phyloP scores from a whole-genome alignment of 1,140 invertebrate species.

The Apis florea region DNA sequence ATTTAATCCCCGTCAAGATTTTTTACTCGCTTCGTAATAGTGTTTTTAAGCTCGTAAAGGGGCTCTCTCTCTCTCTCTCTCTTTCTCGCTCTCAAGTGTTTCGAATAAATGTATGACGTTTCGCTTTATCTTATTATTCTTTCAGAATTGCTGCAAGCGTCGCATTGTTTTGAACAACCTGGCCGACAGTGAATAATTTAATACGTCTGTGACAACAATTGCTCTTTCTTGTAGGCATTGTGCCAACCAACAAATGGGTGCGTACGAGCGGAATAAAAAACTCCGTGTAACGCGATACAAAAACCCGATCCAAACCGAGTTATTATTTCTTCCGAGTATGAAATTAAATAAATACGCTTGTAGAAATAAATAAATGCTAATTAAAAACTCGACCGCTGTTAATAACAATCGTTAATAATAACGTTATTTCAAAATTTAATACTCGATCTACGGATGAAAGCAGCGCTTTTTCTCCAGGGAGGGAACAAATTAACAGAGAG shows the following conservation, averaged over 20 bases:
- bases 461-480: no score
- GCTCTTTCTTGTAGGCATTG: not conserved
- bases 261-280: not conserved
- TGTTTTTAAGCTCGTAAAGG: not conserved
- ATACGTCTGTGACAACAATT: not conserved
- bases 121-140: not conserved
- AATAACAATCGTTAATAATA: no score
- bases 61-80: no score
- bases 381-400: no score
- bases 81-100: not conserved
- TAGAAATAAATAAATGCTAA: no score
- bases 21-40: not conserved
- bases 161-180: not conserved
- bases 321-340: no score
- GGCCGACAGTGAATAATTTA: not conserved
- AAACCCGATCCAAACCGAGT: not conserved
- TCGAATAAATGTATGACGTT: not conserved
- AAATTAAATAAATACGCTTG: not conserved
- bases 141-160: not conserved
- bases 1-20: not conserved
- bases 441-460: no score
- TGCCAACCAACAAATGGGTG: not conserved
- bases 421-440: no score
- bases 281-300: not conserved
- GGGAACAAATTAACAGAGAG: no score